Evolutionary conservation across 2,797 vertebrate genomes (phyloP).

Genomic region (Jordanella pulchra): DNA sequence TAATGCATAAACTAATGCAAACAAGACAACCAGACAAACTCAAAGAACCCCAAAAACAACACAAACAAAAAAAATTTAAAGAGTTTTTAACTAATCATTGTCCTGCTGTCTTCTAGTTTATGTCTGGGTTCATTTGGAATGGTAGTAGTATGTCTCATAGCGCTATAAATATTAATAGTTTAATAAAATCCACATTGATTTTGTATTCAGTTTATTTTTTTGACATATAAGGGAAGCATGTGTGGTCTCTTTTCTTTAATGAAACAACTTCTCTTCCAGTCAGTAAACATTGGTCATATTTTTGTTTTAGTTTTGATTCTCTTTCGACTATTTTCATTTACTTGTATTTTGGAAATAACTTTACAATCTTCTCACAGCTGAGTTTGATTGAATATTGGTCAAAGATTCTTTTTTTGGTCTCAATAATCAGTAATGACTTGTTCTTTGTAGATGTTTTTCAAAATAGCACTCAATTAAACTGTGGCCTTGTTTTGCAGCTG

Average conservation of each 20-base stretch:
- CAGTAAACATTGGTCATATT: neutral
- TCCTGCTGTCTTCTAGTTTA: neutral
- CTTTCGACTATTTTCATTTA: neutral
- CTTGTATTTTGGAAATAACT: neutral
- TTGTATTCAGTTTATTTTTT: too few species aligned
- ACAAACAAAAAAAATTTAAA: slow-evolving; percentile 8
- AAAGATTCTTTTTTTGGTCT: too few species aligned
- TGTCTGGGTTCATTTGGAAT: neutral
- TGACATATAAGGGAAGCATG: too few species aligned
- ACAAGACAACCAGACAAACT: too few species aligned
- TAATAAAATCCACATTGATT: neutral
- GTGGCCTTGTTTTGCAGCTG: too few species aligned
- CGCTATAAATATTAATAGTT: neutral
- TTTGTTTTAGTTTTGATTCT: neutral
- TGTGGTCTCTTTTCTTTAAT: neutral
- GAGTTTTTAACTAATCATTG: neutral
- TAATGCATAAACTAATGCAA: too few species aligned
- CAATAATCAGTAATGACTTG: too few species aligned
- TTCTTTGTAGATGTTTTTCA: too few species aligned
- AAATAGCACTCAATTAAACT: too few species aligned
- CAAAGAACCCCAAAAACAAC: too few species aligned
- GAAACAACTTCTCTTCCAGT: neutral
- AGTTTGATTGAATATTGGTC: too few species aligned
- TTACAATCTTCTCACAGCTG: neutral
- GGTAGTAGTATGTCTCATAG: neutral